Evolutionary conservation across 2,888 invertebrate species (phyloP).

Genomic region (Drosophila tanythrix): DNA sequence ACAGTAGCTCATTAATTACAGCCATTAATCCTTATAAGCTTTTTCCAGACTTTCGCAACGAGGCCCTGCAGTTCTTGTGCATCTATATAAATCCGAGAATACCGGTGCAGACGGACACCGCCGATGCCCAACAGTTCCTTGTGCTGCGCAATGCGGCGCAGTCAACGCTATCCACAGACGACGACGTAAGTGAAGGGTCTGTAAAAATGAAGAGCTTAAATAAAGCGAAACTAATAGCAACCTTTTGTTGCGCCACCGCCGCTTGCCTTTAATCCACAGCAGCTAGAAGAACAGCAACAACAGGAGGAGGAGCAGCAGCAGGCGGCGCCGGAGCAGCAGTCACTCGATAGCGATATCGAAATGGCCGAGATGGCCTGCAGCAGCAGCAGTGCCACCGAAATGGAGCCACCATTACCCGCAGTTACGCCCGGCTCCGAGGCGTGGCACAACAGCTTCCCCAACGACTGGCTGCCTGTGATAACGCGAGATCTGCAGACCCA

Average conservation of each 20-base stretch:
- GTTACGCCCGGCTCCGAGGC: conserved; percentile 86
- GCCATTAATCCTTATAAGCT: not conserved
- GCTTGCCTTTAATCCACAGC: conserved; percentile 45
- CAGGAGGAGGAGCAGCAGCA: conserved; percentile 20
- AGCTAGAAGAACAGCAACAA: conserved; percentile 25
- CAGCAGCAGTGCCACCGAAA: conserved; percentile 47
- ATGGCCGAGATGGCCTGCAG: conserved; percentile 71
- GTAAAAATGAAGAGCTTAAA: not conserved
- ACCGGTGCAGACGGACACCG: conserved; percentile 67
- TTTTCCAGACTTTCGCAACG: conserved; percentile 73
- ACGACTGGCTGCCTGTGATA: conserved; percentile 96
- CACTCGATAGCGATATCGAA: conserved; percentile 86
- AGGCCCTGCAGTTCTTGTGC: conserved; percentile 76
- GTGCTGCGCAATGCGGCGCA: conserved; percentile 66
- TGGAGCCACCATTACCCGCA: conserved; percentile 84
- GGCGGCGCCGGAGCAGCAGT: conserved; percentile 18
- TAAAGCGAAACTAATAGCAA: conserved; percentile 37
- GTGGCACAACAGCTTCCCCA: conserved; percentile 88
- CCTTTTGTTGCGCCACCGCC: conserved; percentile 51
- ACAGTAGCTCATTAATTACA: too few species aligned
- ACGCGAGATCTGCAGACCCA: conserved; percentile 92
- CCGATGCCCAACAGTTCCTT: conserved; percentile 77
- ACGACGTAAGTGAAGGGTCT: conserved; percentile 41
- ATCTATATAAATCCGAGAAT: conserved; percentile 72
- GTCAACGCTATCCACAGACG: conserved; percentile 33